Conservation (phyloP, 2,888 invertebrate genomes). For the Leucophenga maculata region DNA sequence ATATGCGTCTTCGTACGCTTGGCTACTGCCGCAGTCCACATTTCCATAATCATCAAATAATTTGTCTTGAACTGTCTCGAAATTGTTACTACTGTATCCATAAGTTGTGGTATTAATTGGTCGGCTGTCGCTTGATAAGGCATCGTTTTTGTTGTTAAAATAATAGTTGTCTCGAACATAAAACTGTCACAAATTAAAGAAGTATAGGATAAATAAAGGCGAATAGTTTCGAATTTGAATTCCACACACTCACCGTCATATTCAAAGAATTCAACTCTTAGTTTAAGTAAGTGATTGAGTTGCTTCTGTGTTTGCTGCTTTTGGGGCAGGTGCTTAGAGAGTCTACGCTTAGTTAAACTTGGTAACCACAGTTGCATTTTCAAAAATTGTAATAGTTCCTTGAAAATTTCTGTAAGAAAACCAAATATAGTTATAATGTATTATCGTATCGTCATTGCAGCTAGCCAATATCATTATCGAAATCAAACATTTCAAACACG, state of each 20-base stretch:
- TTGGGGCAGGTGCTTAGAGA: background rate
- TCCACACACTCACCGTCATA: constrained; percentile 44
- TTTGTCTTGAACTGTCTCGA: constrained; percentile 42
- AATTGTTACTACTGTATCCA: constrained; percentile 48
- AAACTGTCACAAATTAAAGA: constrained; percentile 54
- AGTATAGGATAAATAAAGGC: background rate
- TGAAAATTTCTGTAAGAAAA: no score
- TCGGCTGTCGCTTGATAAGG: constrained; percentile 86
- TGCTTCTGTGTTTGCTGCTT: background rate
- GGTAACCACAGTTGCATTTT: background rate
- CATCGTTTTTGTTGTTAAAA: constrained; percentile 75
- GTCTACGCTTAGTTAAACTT: background rate
- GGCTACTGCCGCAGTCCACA: constrained; percentile 36
- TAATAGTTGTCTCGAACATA: constrained; percentile 64
- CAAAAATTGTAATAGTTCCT: no score
- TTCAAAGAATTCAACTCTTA: constrained; percentile 28
- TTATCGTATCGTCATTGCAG: no score
- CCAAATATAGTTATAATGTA: no score
- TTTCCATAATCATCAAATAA: constrained; percentile 41
- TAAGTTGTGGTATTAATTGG: constrained; percentile 74
- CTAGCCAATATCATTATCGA: no score
- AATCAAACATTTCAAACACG: no score
- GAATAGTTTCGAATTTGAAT: background rate
- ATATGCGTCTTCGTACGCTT: background rate
- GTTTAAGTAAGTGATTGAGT: background rate